Evolutionary conservation across 2,113 vertebrate species (phyloP).

Genomic region (Antechinus flavipes): DNA sequence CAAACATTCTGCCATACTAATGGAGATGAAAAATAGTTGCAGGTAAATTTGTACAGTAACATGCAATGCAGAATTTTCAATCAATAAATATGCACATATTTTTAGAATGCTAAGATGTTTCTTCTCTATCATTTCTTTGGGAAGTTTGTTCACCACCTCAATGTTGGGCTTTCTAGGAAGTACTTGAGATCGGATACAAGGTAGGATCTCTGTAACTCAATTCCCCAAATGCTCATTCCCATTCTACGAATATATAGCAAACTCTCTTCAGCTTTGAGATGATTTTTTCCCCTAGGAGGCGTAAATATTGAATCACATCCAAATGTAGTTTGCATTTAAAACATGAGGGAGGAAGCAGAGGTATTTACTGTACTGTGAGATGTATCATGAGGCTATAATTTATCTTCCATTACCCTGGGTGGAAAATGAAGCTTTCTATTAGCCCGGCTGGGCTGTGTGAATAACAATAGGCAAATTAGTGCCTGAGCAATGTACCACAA

Average conservation of each 20-base stretch:
- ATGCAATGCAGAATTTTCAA: not conserved
- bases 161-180: not conserved
- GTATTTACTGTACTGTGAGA: slow-evolving; percentile 37
- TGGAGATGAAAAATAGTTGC: slow-evolving; percentile 27
- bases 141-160: slow-evolving; percentile 22
- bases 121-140: slow-evolving; percentile 25
- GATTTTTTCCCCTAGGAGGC: slow-evolving; percentile 14
- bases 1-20: slow-evolving; percentile 14
- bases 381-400: slow-evolving; percentile 22
- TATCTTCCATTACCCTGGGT: slow-evolving; percentile 38
- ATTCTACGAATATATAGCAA: not conserved
- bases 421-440: slow-evolving; percentile 58
- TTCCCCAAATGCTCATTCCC: slow-evolving; percentile 9
- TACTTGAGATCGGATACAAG: not conserved
- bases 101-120: slow-evolving; percentile 34
- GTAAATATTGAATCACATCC: slow-evolving; percentile 8
- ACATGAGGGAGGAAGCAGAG: not conserved
- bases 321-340: slow-evolving; percentile 57
- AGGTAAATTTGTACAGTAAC: slow-evolving; percentile 41
- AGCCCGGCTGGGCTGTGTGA: slow-evolving; percentile 11
- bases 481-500: slow-evolving; percentile 25
- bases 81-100: slow-evolving; percentile 24
- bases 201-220: slow-evolving; percentile 2
- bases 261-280: not conserved
- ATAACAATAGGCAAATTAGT: slow-evolving; percentile 68